Conservation (phyloP, 2,113 vertebrate genomes). For the Mastomys coucha region DNA sequence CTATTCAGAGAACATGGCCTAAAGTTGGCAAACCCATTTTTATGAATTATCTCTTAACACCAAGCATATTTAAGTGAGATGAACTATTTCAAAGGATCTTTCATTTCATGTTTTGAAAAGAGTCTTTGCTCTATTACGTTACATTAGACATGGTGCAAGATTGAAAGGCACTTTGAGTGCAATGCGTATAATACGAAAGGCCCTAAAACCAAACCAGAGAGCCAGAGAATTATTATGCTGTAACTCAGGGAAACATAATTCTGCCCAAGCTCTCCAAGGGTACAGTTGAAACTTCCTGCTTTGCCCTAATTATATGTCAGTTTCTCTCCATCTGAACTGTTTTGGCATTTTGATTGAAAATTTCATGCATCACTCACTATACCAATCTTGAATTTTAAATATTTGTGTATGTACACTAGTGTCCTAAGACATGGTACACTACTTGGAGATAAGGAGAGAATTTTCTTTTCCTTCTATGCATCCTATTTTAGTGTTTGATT, state of each 20-base stretch:
- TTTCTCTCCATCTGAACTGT: conserved; percentile 19
- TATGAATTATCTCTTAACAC: neutral
- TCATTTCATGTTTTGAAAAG: conserved; percentile 7
- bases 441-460: neutral
- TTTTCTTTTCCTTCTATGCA: neutral
- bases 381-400: conserved; percentile 32
- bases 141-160: neutral
- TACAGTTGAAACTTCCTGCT: neutral
- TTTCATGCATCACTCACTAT: neutral
- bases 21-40: neutral
- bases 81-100: neutral
- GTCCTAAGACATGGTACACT: neutral
- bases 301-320: neutral
- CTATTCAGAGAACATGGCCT: neutral
- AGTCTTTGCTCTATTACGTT: neutral
- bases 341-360: conserved; percentile 21
- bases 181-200: neutral
- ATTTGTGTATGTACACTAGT: neutral
- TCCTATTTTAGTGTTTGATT: neutral
- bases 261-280: neutral
- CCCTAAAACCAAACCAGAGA: neutral
- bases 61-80: neutral
- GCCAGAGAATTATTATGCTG: neutral
- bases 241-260: neutral
- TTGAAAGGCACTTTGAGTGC: neutral